These are phyloP conservation scores for Phasianus colchicus DNA, from an alignment of 2,113 vertebrate species.

Conservation along the genomic window DNA sequence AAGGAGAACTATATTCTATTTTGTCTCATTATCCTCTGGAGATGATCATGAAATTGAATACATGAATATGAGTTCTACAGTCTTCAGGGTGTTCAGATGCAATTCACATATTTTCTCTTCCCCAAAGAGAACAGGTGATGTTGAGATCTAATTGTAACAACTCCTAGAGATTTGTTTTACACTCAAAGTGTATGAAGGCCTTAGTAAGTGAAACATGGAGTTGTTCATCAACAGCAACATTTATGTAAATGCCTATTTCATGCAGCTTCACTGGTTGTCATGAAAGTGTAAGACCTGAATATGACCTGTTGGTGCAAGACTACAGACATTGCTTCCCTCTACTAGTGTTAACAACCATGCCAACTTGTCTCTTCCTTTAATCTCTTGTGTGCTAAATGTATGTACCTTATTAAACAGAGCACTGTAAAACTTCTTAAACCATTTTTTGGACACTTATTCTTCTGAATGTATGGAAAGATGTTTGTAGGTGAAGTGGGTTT, in stretches of 20 bases:
- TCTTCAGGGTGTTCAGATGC: neutral
- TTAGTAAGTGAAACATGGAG: neutral
- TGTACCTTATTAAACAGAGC: neutral
- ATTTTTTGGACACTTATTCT: neutral
- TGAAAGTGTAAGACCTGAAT: neutral
- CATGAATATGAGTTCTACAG: neutral
- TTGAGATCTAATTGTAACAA: neutral
- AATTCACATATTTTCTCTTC: neutral
- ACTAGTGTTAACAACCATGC: neutral
- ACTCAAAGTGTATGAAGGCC: neutral
- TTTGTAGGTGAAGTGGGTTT: neutral
- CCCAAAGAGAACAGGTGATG: neutral
- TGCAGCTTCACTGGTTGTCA: neutral
- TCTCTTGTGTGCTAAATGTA: neutral
- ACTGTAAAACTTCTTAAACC: neutral
- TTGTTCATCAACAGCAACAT: neutral
- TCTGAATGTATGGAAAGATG: neutral
- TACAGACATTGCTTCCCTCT: neutral
- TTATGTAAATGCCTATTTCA: neutral
- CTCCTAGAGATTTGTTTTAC: neutral
- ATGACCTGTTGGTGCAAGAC: neutral
- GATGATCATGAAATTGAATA: neutral
- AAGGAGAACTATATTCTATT: constrained; percentile 31
- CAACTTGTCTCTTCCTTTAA: neutral
- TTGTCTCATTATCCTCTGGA: neutral